Conservation (phyloP, 2,888 invertebrate genomes). For the Trichogramma evanescens region DNA sequence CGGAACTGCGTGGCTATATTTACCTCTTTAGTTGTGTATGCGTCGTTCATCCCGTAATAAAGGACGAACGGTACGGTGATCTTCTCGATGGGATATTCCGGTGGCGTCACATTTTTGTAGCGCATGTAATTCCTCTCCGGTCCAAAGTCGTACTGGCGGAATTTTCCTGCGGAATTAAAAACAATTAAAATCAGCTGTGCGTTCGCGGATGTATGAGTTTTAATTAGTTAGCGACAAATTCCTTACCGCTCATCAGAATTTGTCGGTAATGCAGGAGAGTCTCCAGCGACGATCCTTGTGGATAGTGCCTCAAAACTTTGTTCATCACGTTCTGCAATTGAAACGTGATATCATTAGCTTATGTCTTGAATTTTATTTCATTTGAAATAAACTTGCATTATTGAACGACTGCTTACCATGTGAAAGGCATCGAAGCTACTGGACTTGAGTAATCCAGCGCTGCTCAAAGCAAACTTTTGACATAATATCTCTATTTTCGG, state of each 20-base stretch:
- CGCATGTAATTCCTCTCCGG: slow-evolving; percentile 25
- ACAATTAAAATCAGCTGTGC: not conserved
- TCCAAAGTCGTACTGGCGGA: slow-evolving; percentile 30
- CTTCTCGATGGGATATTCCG: slow-evolving; percentile 47
- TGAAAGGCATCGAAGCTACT: slow-evolving; percentile 28
- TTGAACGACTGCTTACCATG: slow-evolving; percentile 6
- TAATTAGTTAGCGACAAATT: not conserved
- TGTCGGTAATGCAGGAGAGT: slow-evolving; percentile 36
- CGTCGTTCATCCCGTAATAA: slow-evolving; percentile 52
- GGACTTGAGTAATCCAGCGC: slow-evolving; percentile 30
- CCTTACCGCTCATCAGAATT: slow-evolving; percentile 33
- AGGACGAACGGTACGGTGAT: slow-evolving; percentile 50
- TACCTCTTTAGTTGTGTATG: slow-evolving; percentile 29
- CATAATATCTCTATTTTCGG: slow-evolving; percentile 28
- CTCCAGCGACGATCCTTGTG: slow-evolving; percentile 36
- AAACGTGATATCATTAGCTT: not conserved
- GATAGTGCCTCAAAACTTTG: slow-evolving; percentile 32
- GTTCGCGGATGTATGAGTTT: not conserved
- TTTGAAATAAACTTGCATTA: not conserved
- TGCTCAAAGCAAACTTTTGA: slow-evolving; percentile 26
- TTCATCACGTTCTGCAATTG: slow-evolving; percentile 27
- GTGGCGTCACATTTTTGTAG: slow-evolving; percentile 38
- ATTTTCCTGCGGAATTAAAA: slow-evolving; percentile 26
- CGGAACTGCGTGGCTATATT: not conserved
- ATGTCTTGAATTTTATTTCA: not conserved